Evolutionary conservation across 2,113 vertebrate species (phyloP), one percentile per base, ranked within the genome.

Genomic region (Lepus timidus): DNA sequence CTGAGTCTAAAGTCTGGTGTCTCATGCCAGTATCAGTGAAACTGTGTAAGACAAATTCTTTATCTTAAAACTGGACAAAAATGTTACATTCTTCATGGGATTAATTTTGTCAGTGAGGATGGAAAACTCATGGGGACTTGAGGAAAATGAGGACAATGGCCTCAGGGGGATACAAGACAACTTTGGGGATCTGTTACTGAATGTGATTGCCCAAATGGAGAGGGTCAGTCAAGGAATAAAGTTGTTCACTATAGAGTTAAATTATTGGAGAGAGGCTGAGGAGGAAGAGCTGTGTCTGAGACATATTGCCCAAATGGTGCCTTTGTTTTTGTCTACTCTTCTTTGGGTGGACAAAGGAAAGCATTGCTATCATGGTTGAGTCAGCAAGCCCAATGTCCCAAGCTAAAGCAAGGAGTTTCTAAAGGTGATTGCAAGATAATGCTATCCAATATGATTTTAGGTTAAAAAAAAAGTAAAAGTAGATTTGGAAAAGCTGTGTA

Each of bases 341-440:
- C 29, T 87, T 52, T 88, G 25, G 25, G 19, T 14, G 49, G 64
- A n/a, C 23, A 67, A 19, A 84, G 25, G 20, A 82, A 65, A 65
- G 11, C 1, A 49, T 44, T 0, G 0, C 31, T 83, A 29, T 51
- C 16, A 9, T 27, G 12, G 33, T 1, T 39, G 36, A 3, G 0
- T 79, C 79, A 79, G 31, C 55, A 51, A 58, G 23, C 7, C 52
- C 14, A 58, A 19, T 39, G 14, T 13, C 6, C 70, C 16, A 71
- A 80, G 8, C 14, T 14, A 33, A 64, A 84, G 27, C 25, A 51
- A n/a, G 16, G 3, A 29, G 1, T 71, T 44, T 68, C 25, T n/a
- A 85, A 74, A 85, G 51, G 3, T 3, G 14, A 25, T 19, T 39
- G 51, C 74, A 68, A 68, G 10, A 7, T 33, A 31, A 76, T 85